Conservation (phyloP, 2,888 invertebrate genomes). For the Bellardia bayeri region DNA sequence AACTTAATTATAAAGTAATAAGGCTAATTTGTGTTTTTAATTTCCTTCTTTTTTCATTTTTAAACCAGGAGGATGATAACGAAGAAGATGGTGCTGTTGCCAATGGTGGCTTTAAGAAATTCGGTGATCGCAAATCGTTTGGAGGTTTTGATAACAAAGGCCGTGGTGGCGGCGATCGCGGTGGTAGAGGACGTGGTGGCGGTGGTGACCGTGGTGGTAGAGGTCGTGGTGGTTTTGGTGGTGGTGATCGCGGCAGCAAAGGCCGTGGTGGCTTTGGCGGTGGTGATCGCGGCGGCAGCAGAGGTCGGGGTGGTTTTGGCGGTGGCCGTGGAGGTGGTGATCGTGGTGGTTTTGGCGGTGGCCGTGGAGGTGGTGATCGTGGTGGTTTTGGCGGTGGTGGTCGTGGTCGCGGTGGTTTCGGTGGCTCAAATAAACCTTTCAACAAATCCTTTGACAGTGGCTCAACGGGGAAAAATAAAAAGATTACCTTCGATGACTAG, state of each 20-base stretch:
- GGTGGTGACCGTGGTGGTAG: too few relatives aligned
- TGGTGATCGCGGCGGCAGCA: conserved; percentile 76
- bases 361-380: conserved; percentile 73
- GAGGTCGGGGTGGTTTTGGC: conserved; percentile 78
- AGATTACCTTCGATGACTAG: conserved; percentile 83
- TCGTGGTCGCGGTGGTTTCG: conserved; percentile 75
- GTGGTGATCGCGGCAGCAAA: conserved; percentile 78
- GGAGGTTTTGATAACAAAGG: too few relatives aligned
- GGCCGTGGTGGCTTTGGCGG: conserved; percentile 82
- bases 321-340: conserved; percentile 74
- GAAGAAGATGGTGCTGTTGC: conserved; percentile 67
- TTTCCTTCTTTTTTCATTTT: conserved; percentile 76
- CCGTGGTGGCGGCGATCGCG: too few relatives aligned
- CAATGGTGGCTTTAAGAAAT: conserved; percentile 79
- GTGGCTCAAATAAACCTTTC: conserved; percentile 81
- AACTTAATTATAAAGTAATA: conserved; percentile 47
- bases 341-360: conserved; percentile 76
- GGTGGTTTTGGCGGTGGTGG: conserved; percentile 77
- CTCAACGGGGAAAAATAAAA: conserved; percentile 81
- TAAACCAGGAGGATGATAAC: conserved; percentile 59
- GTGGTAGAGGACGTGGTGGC: too few relatives aligned
- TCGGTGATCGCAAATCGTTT: too few relatives aligned
- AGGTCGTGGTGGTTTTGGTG: too few relatives aligned
- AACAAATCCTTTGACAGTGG: conserved; percentile 87
- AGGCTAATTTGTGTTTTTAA: conserved; percentile 84